These are phyloP conservation scores for Benitochromis conjunctus DNA, from an alignment of 2,113 vertebrate species.

Conservation along the genomic window DNA sequence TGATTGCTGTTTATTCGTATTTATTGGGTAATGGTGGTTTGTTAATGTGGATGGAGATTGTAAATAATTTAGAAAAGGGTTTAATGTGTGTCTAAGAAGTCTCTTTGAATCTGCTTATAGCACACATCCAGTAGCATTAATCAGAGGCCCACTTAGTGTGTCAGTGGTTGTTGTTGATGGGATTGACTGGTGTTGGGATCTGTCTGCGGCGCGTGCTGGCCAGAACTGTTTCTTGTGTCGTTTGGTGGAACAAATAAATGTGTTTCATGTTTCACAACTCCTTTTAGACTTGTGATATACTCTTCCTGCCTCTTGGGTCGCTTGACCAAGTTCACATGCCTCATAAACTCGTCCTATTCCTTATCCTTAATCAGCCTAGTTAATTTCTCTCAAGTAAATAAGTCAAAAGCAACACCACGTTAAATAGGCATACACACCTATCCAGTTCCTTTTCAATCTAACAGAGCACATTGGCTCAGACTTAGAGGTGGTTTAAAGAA, in stretches of 20 bases:
- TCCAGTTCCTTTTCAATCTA: neutral
- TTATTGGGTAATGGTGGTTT: neutral
- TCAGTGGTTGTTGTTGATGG: neutral
- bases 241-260: neutral
- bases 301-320: neutral
- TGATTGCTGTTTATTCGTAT: neutral
- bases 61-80: neutral
- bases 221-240: accelerated
- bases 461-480: neutral
- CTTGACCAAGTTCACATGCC: neutral
- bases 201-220: neutral
- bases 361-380: neutral
- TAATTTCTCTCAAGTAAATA: neutral
- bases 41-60: neutral
- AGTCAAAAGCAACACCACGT: accelerated
- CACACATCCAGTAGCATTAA: neutral
- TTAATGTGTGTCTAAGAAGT: neutral
- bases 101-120: neutral
- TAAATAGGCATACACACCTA: neutral
- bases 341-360: neutral
- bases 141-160: neutral
- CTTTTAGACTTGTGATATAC: neutral
- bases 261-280: neutral
- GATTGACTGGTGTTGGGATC: neutral
- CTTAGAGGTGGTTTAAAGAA: neutral